Percentiles rank a stretch among this genome's conserved stretches.
phyloP scores from a whole-genome alignment of 1,140 invertebrate genomes.

The Diabrotica virgifera region DNA sequence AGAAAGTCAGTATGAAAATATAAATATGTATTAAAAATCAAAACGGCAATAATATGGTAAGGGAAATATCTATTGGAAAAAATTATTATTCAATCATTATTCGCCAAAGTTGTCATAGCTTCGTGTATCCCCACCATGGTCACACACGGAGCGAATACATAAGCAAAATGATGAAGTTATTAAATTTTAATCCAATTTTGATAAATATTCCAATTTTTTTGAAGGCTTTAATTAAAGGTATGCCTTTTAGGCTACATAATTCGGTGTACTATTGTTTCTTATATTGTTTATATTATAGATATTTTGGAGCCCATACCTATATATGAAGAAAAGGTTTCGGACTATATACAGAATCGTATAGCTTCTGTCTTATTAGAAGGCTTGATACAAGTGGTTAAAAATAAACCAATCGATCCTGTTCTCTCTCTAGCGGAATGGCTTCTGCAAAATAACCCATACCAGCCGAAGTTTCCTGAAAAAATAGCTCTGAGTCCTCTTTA shows the following conservation, averaged over 20 bases:
- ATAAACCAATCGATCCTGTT: conserved; percentile 71
- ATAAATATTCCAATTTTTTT: neutral
- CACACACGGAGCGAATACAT: too few relatives aligned
- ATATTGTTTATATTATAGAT: conserved; percentile 49
- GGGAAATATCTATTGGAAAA: too few relatives aligned
- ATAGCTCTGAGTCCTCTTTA: conserved; percentile 36
- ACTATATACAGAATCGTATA: conserved; percentile 66
- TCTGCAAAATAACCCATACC: conserved; percentile 71
- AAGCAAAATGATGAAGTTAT: too few relatives aligned
- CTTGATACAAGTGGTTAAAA: conserved; percentile 65
- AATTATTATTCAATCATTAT: too few relatives aligned
- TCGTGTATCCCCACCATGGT: too few relatives aligned
- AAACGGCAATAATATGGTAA: too few relatives aligned
- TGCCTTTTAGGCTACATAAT: too few relatives aligned
- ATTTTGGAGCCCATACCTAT: conserved; percentile 58
- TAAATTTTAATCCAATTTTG: neutral
- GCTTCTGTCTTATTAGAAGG: conserved; percentile 65
- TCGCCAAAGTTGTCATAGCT: too few relatives aligned
- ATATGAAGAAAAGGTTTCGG: conserved; percentile 54
- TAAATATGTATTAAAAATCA: too few relatives aligned
- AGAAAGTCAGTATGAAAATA: too few relatives aligned
- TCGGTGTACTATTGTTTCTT: too few relatives aligned
- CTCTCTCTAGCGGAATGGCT: conserved; percentile 78
- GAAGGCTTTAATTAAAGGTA: too few relatives aligned
- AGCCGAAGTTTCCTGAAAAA: conserved; percentile 53